Percentiles rank a stretch among this genome's conserved stretches.
phyloP scores from a whole-genome alignment of 2,888 invertebrate species.

The Alloscopus bannaensis region DNA sequence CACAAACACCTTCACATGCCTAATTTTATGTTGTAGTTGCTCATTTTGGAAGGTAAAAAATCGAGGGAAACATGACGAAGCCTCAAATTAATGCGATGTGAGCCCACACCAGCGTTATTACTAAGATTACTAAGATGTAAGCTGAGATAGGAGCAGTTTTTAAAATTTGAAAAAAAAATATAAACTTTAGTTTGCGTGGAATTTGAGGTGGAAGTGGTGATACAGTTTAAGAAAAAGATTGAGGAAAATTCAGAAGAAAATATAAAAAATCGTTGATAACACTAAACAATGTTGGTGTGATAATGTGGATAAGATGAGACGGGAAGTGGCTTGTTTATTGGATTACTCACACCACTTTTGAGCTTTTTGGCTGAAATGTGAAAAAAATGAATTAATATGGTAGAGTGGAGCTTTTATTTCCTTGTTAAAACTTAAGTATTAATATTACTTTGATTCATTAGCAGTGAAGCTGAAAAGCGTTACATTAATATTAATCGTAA shows the following conservation, averaged over 20 bases:
- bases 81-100: constrained; percentile 35
- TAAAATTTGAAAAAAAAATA: neutral
- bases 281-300: constrained; percentile 48
- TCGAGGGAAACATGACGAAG: constrained; percentile 44
- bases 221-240: constrained; percentile 23
- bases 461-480: too few relatives aligned
- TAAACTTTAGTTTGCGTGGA: constrained; percentile 46
- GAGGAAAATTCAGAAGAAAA: constrained; percentile 41
- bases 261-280: constrained; percentile 50
- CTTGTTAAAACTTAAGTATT: too few relatives aligned
- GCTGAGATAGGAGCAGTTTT: constrained; percentile 3
- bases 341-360: constrained; percentile 29
- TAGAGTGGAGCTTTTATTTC: neutral
- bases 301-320: constrained; percentile 50
- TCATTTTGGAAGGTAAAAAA: constrained; percentile 29
- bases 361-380: constrained; percentile 18
- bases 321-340: constrained; percentile 62
- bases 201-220: constrained; percentile 8
- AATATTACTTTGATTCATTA: too few relatives aligned
- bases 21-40: constrained; percentile 20
- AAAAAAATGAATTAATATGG: constrained; percentile 39
- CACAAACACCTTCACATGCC: constrained; percentile 46
- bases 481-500: too few relatives aligned
- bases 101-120: constrained; percentile 36
- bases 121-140: constrained; percentile 44